Conservation (phyloP, 2,113 vertebrate species). For the Ameiurus melas region DNA sequence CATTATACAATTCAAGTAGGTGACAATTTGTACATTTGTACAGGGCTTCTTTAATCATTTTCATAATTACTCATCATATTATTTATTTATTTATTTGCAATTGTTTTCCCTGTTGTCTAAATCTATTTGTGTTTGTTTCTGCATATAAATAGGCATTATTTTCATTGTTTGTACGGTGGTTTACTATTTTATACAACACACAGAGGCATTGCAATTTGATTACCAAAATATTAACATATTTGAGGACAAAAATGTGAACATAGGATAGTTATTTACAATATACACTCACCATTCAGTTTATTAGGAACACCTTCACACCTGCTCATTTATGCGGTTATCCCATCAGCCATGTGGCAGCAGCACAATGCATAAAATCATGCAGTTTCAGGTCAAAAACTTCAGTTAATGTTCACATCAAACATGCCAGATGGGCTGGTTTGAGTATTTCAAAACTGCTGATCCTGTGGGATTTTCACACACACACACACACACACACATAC, state of each 20-base stretch:
- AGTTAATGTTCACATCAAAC: too few species aligned
- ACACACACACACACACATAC: too few species aligned
- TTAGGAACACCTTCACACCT: background rate
- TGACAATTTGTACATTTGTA: slow-evolving; percentile 30
- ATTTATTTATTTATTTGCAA: slow-evolving; percentile 21
- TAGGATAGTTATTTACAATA: background rate
- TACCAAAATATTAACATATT: background rate
- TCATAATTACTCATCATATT: background rate
- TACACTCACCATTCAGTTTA: background rate
- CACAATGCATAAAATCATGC: too few species aligned
- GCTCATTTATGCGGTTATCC: background rate
- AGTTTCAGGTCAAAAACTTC: too few species aligned
- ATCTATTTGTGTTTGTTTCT: background rate
- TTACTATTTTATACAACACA: background rate
- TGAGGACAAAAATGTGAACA: background rate
- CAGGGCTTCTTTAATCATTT: slow-evolving; percentile 10
- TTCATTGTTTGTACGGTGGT: background rate
- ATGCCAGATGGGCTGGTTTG: too few species aligned
- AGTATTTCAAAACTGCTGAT: too few species aligned
- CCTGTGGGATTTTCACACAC: too few species aligned
- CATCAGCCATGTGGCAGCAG: background rate
- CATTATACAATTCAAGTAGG: background rate
- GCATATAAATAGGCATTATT: background rate
- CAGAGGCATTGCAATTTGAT: background rate
- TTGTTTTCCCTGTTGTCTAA: background rate